Evolutionary conservation across 92 coral and sea anemone species (phyloP), one percentile per base, ranked within the genome.

Genomic region (Bergia puertoricense): DNA sequence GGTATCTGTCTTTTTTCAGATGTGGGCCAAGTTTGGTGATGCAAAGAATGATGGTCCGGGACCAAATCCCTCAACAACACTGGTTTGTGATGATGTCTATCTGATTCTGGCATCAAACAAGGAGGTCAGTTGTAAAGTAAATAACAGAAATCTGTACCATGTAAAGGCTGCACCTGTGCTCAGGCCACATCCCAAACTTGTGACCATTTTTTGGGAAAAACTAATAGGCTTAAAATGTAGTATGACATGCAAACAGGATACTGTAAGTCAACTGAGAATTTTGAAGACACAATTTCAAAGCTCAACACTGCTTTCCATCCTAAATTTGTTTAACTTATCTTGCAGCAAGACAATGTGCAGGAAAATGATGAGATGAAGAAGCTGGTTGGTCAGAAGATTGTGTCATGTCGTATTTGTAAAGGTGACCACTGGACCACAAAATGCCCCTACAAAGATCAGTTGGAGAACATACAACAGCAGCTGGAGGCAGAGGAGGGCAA

Each of bases 361-460:
- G 92, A 86, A 41, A 89, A 86, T 6, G 99, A 97, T 38, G 99
- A 97, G 41, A 76, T 96, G 18, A 92, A 92, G 92, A 97, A 97
- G 81, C 91, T 95, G 48, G 89, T 91, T 68, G 85, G 93, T 80
- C 96, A 95, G 93, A 94, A 93, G 88, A 95, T 97, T 85, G 99
- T 97, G 36, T 94, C 91, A 74, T 97, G 99, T 80, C 99, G 99
- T 94, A 96, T 94, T 85, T 97, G 99, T 85, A 97, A 97, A 83
- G 99, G 99, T 62, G 99, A 97, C 91, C 99, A 97, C 88, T 97
- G 99, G 99, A 97, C 99, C 22, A 96, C 97, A 43, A 97, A 97
- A 84, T 95, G 99, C 89, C 99, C 99, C 10, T 97, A 97, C 92
- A 97, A 97, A 81, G 99, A 97, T 86, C 98, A 95, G 74, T 94